phyloP scores from a whole-genome alignment of 2,113 vertebrate species.

The Prunella fulvescens region DNA sequence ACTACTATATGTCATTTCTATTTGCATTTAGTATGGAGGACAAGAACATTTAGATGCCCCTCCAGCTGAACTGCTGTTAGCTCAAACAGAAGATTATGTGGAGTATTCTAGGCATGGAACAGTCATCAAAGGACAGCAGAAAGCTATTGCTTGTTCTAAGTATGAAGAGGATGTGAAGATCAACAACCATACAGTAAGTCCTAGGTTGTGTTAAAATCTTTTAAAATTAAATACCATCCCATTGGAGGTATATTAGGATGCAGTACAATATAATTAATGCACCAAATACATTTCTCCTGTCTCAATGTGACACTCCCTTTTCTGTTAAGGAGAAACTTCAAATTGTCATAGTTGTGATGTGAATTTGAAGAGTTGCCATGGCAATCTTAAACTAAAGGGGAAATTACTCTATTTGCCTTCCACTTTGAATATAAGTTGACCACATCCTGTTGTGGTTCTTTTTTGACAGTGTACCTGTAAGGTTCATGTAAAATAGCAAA shows the following conservation, averaged over 20 bases:
- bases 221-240: not conserved
- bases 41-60: conserved; percentile 90
- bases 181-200: conserved; percentile 90
- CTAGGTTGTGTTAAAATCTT: not conserved
- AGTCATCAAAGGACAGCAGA: conserved; percentile 93
- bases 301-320: not conserved
- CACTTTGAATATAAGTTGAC: not conserved
- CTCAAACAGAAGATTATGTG: conserved; percentile 96
- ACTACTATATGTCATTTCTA: not conserved
- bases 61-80: conserved; percentile 88
- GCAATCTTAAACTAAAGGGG: not conserved
- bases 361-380: not conserved
- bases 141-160: conserved; percentile 92
- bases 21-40: conserved; percentile 86
- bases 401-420: not conserved
- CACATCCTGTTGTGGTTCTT: not conserved
- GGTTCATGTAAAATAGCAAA: not conserved
- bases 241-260: not conserved
- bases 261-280: not conserved
- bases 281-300: not conserved
- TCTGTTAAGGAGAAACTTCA: not conserved
- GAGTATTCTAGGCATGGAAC: conserved; percentile 96
- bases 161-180: conserved; percentile 95
- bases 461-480: not conserved
- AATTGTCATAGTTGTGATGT: not conserved